phyloP scores from a whole-genome alignment of 2,113 vertebrate species.

The Pseudopipra pipra region DNA sequence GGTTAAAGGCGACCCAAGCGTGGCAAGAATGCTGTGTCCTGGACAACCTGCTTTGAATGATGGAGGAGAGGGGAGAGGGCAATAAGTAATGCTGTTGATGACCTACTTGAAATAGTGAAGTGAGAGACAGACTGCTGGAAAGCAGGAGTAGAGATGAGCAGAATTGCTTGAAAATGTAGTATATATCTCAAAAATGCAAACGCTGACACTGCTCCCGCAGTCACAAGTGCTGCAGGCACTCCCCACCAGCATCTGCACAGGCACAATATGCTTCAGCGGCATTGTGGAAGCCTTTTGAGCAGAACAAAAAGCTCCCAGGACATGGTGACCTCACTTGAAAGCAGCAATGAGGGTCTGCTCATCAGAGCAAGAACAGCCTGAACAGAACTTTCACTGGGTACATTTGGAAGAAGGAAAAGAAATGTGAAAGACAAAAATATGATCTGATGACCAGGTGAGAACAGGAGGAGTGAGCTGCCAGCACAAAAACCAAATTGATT shows the following conservation, averaged over 20 bases:
- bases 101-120: neutral
- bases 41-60: neutral
- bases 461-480: neutral
- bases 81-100: neutral
- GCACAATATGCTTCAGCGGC: conserved; percentile 41
- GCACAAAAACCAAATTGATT: neutral
- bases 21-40: neutral
- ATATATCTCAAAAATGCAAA: neutral
- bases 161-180: neutral
- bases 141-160: neutral
- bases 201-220: neutral
- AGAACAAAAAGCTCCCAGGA: conserved; percentile 52
- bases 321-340: conserved; percentile 28
- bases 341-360: neutral
- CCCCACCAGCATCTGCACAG: neutral
- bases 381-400: neutral
- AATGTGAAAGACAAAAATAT: neutral
- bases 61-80: neutral
- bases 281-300: conserved; percentile 35
- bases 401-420: neutral
- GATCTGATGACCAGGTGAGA: neutral
- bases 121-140: neutral
- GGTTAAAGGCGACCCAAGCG: neutral
- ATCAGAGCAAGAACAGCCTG: neutral
- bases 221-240: neutral